phyloP scores from a whole-genome alignment of 2,113 vertebrate species.

The Pituophis catenifer region DNA sequence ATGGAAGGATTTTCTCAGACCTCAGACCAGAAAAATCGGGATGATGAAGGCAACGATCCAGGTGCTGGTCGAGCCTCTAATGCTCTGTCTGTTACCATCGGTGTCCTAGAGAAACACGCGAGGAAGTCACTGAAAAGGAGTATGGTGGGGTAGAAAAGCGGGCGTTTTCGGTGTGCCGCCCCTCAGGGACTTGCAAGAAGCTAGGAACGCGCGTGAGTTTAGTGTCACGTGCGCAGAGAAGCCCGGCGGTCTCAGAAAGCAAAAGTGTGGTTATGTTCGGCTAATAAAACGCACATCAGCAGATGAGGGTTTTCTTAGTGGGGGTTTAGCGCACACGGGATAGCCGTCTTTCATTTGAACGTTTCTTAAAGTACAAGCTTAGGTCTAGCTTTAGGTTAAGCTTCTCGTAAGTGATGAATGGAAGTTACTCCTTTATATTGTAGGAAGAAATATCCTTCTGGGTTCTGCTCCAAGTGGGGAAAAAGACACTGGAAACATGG shows the following conservation, averaged over 20 bases:
- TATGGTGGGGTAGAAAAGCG: no score
- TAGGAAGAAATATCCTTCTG: no score
- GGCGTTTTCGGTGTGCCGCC: no score
- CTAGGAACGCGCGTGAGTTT: neutral
- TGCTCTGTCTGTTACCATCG: neutral
- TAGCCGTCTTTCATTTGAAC: no score
- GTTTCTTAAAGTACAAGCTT: neutral
- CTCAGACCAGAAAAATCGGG: neutral
- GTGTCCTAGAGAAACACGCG: neutral
- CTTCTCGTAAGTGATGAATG: neutral
- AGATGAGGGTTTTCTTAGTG: neutral
- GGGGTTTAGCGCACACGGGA: neutral
- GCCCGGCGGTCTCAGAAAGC: neutral
- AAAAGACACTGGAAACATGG: no score
- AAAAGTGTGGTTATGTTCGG: neutral
- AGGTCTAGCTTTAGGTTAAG: neutral
- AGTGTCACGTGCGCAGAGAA: neutral
- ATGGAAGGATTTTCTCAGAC: slow-evolving; percentile 1
- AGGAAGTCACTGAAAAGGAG: neutral
- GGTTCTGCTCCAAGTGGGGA: no score
- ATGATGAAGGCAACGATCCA: neutral
- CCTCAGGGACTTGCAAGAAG: neutral
- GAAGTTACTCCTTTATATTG: neutral
- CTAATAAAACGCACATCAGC: neutral
- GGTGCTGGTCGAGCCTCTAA: neutral